phyloP scores from a whole-genome alignment of 2,888 invertebrate genomes.

The Drosophila pegasa region DNA sequence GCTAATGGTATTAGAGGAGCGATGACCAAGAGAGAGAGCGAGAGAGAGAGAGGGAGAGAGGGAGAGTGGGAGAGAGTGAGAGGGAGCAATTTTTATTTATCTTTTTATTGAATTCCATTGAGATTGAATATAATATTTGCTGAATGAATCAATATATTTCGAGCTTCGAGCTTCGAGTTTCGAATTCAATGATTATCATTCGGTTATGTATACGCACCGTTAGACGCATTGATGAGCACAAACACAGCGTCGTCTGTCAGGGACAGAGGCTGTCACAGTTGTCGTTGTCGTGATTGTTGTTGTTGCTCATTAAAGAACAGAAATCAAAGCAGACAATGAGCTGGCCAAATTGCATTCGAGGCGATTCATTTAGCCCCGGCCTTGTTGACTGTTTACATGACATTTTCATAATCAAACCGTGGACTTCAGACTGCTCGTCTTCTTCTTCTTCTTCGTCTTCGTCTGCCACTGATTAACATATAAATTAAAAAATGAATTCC shows the following conservation, averaged over 20 bases:
- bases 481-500: slow-evolving; percentile 69
- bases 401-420: slow-evolving; percentile 43
- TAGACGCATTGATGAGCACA: slow-evolving; percentile 31
- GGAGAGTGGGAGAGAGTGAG: not conserved
- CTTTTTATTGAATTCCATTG: slow-evolving; percentile 11
- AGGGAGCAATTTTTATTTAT: not conserved
- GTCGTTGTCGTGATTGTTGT: slow-evolving; percentile 14
- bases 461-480: slow-evolving; percentile 64
- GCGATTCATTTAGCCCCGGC: slow-evolving; percentile 27
- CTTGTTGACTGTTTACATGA: slow-evolving; percentile 25
- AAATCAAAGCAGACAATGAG: slow-evolving; percentile 61
- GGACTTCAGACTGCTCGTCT: too few relatives aligned
- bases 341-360: slow-evolving; percentile 52
- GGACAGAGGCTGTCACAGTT: slow-evolving; percentile 23
- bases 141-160: slow-evolving; percentile 28
- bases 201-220: slow-evolving; percentile 47
- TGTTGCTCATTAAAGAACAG: slow-evolving; percentile 60
- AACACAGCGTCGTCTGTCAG: slow-evolving; percentile 22
- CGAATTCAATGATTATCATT: slow-evolving; percentile 39
- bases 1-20: slow-evolving; percentile 7
- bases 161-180: too few relatives aligned
- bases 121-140: slow-evolving; percentile 35
- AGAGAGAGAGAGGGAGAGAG: not conserved
- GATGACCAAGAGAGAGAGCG: not conserved
- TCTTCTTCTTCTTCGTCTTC: slow-evolving; percentile 7